These are phyloP conservation scores for Mus musculus DNA, from an alignment of 2,113 vertebrate species.

Conservation along the genomic window DNA sequence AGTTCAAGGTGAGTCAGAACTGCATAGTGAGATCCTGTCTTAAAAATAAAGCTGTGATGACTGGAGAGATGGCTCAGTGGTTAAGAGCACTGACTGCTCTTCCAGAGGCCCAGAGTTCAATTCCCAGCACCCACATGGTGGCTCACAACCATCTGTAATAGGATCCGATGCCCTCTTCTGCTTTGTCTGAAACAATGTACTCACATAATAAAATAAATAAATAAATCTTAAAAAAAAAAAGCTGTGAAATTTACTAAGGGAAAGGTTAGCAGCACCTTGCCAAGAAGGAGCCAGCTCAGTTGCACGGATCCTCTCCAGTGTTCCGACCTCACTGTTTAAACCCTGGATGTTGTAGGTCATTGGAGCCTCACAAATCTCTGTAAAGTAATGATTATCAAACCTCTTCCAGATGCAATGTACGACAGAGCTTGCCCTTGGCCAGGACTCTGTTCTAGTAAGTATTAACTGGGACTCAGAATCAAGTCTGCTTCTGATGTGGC, in stretches of 20 bases:
- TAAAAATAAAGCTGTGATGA: too few species aligned
- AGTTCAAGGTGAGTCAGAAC: not conserved
- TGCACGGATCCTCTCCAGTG: not conserved
- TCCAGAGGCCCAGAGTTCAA: too few species aligned
- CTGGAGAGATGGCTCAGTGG: too few species aligned
- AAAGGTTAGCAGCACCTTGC: not conserved
- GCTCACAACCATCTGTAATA: too few species aligned
- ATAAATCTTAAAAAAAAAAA: too few species aligned
- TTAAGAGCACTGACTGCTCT: too few species aligned
- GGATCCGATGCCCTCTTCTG: too few species aligned
- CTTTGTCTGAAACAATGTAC: too few species aligned
- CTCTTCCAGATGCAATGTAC: not conserved
- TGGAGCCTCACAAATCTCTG: not conserved
- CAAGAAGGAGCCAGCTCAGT: not conserved
- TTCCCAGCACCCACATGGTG: too few species aligned
- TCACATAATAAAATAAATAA: too few species aligned
- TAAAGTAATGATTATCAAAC: not conserved
- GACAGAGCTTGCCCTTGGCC: not conserved
- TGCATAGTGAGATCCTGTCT: not conserved
- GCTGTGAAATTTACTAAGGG: too few species aligned
- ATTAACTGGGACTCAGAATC: not conserved
- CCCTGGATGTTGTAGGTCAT: not conserved
- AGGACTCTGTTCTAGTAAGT: not conserved
- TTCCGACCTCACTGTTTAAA: not conserved
- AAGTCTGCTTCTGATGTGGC: not conserved